Evolutionary conservation across 2,113 vertebrate genomes (phyloP).

Genomic region (Gymnogyps californianus): DNA sequence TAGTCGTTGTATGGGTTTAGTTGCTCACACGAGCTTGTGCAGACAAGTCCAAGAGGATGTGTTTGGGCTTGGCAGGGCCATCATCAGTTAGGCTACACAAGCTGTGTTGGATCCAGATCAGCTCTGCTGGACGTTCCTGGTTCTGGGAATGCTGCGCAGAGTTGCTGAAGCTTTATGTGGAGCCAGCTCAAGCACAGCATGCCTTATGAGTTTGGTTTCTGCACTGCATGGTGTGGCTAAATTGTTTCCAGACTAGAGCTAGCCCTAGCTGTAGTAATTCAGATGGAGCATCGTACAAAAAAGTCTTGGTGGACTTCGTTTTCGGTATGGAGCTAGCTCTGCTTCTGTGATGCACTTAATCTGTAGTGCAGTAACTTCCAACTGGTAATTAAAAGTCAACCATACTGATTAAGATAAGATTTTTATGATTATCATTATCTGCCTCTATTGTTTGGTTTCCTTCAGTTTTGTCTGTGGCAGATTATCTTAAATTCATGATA

Average conservation of each 20-base stretch:
- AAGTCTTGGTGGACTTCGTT: background rate
- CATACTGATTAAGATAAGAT: background rate
- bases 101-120: rapidly evolving
- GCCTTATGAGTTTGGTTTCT: background rate
- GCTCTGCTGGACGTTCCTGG: background rate
- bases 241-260: background rate
- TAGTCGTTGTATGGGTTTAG: rapidly evolving
- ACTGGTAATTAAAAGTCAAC: background rate
- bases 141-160: background rate
- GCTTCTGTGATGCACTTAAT: background rate
- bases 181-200: background rate
- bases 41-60: rapidly evolving
- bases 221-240: background rate
- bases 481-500: background rate
- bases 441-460: background rate
- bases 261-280: background rate
- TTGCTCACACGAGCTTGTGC: background rate
- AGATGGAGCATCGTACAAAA: rapidly evolving
- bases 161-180: background rate
- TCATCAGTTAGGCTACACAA: rapidly evolving
- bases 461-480: background rate
- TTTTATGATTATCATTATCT: background rate
- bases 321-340: background rate
- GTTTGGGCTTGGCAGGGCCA: background rate
- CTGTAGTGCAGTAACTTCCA: background rate